Evolutionary conservation across 30 jellyfish, hydroid and myxozoan species (phyloP), one percentile per base, ranked within the genome.

Genomic region (Calvadosia cruxmelitensis): DNA sequence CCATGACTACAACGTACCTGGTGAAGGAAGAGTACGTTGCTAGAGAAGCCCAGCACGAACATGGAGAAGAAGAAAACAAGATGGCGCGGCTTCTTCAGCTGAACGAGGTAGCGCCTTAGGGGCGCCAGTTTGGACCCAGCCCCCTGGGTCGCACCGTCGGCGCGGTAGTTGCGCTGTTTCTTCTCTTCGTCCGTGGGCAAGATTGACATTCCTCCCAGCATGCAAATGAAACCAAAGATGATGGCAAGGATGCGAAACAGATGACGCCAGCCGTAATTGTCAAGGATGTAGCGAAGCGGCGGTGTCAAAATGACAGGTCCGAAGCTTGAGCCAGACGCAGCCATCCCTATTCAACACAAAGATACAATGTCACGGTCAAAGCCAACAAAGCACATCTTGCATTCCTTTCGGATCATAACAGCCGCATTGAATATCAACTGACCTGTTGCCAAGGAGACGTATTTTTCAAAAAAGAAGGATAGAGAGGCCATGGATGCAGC

Each of bases 181-280:
- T 42, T 42, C 20, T 42, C 57, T 42, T 42, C 57, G 10, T 42
- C 20, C 15, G 57, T 42, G 10, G 57, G 57, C 10, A 42, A 20
- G 10, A 42, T 42, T 5, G 57, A 42, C 20, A 42, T 10, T 10
- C 57, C 57, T 5, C 57, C 57, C 15, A 10, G 20, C 20, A 42
- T 5, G 57, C 57, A 42, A 10, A 42, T 42, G 20, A 42, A 10
- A 20, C 57, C 57, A 20, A 42, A 42, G 20, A 42, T 42, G 15
- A 42, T 20, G 20, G 57, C 10, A 42, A 42, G 57, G 57, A 42
- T 42, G 57, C 57, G 57, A 42, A 42, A 42, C 20, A 42, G 20
- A 42, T 42, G 57, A 42, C 57, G 57, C 57, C 57, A 42, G 57
- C 57, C 57, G 57, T 42, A 42, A 5, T 42, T 42, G 57, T 42